phyloP scores from a whole-genome alignment of 2,888 invertebrate genomes.

The Notodonta dromedarius region DNA sequence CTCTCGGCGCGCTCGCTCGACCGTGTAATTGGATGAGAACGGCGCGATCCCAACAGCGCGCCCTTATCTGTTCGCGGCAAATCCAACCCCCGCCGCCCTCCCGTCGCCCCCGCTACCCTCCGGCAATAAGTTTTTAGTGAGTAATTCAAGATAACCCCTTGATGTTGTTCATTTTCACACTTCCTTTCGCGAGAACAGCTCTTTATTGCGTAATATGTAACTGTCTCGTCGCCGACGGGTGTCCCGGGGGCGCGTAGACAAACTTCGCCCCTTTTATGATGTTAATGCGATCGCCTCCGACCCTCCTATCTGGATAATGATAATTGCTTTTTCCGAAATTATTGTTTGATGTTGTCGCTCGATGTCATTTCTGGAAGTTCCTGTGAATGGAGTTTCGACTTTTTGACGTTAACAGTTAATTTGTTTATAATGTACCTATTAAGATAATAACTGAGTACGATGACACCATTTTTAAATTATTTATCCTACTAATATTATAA shows the following conservation, averaged over 20 bases:
- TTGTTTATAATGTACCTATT: constrained; percentile 43
- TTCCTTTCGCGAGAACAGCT: constrained; percentile 85
- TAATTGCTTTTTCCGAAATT: constrained; percentile 83
- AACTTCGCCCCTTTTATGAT: constrained; percentile 81
- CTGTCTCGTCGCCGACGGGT: constrained; percentile 79
- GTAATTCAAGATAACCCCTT: constrained; percentile 85
- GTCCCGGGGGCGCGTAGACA: constrained; percentile 75
- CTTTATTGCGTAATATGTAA: constrained; percentile 84
- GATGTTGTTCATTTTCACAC: constrained; percentile 85
- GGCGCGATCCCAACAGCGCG: constrained; percentile 83
- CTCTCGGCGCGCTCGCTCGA: constrained; percentile 78
- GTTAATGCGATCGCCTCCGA: constrained; percentile 81
- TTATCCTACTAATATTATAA: no score
- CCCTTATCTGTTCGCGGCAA: constrained; percentile 84
- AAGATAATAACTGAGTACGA: background rate
- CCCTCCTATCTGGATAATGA: constrained; percentile 81
- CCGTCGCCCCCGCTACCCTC: constrained; percentile 55
- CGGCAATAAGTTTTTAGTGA: constrained; percentile 83
- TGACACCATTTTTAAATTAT: background rate
- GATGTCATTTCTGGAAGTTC: constrained; percentile 64
- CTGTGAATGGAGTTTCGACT: constrained; percentile 62
- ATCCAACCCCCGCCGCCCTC: constrained; percentile 63
- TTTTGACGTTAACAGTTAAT: constrained; percentile 67
- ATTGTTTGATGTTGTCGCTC: constrained; percentile 82
- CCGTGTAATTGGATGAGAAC: constrained; percentile 85